These are phyloP conservation scores for Cercocebus atys DNA, from an alignment of 2,113 vertebrate genomes.

Conservation along the genomic window DNA sequence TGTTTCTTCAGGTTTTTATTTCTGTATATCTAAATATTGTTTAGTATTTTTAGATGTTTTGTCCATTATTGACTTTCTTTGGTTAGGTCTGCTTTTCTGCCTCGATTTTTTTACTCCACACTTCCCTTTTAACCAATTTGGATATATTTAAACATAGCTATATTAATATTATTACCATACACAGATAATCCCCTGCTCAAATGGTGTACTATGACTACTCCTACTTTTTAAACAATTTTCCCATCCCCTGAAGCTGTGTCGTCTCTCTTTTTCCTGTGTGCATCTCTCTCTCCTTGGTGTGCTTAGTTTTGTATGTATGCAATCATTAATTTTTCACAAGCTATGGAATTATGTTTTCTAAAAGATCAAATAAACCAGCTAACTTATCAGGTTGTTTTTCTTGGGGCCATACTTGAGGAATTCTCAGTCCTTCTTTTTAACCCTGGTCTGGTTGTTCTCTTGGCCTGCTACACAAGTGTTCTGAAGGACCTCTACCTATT, in stretches of 20 bases:
- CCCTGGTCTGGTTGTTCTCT: background rate
- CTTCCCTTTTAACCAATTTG: no score
- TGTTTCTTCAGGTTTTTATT: background rate
- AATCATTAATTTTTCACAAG: background rate
- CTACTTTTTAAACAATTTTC: no score
- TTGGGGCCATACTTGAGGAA: background rate
- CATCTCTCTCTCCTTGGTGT: background rate
- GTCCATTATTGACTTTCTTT: background rate
- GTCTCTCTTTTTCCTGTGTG: background rate
- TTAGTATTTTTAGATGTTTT: background rate
- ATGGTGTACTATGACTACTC: background rate
- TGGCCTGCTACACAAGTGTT: background rate
- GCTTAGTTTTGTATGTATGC: background rate
- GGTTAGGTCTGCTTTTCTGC: background rate
- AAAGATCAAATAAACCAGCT: background rate
- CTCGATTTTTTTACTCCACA: background rate
- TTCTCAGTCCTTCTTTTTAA: background rate
- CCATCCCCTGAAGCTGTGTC: background rate
- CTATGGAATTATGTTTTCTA: background rate
- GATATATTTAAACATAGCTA: no score
- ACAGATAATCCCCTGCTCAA: background rate
- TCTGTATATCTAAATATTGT: background rate
- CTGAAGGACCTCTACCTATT: background rate
- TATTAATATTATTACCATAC: background rate
- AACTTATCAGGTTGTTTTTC: background rate